phyloP scores from a whole-genome alignment of 2,888 invertebrate species.

The Dryomyza anilis region DNA sequence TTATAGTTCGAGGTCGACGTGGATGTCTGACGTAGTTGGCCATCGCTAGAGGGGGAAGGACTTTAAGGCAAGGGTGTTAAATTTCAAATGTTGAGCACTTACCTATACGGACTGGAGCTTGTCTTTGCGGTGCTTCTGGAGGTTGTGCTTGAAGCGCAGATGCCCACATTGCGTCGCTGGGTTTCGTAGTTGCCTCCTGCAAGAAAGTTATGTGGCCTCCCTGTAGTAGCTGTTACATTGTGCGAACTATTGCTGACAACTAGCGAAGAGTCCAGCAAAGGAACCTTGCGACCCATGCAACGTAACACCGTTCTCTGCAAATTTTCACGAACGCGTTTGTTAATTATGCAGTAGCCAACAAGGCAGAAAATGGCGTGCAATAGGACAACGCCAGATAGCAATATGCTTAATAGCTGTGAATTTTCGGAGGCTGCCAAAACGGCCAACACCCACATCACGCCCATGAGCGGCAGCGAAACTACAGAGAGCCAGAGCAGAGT shows the following conservation, averaged over 20 bases:
- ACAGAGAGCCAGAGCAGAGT: slow-evolving; percentile 87
- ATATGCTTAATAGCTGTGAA: slow-evolving; percentile 74
- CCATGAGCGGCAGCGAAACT: slow-evolving; percentile 81
- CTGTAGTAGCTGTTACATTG: slow-evolving; percentile 67
- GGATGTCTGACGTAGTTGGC: slow-evolving; percentile 80
- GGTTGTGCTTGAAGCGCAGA: slow-evolving; percentile 93
- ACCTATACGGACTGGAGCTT: slow-evolving; percentile 89
- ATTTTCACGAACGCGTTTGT: slow-evolving; percentile 81
- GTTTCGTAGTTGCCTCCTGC: slow-evolving; percentile 64
- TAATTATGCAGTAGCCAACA: slow-evolving; percentile 86
- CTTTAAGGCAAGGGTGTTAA: not conserved
- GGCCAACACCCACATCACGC: slow-evolving; percentile 85
- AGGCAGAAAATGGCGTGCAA: slow-evolving; percentile 83
- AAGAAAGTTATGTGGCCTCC: slow-evolving; percentile 55
- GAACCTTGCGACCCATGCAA: slow-evolving; percentile 82
- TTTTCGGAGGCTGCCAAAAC: slow-evolving; percentile 78
- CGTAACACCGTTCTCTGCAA: slow-evolving; percentile 66
- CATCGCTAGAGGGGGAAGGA: slow-evolving; percentile 66
- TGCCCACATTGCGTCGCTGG: slow-evolving; percentile 80
- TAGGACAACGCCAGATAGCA: slow-evolving; percentile 77
- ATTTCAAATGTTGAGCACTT: slow-evolving; percentile 20
- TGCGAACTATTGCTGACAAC: slow-evolving; percentile 78
- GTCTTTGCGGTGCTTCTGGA: slow-evolving; percentile 94
- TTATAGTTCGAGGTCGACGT: slow-evolving; percentile 89
- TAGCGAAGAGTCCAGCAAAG: slow-evolving; percentile 76